Percentiles rank a stretch among this genome's conserved stretches.
Evolutionary conservation across 2,113 vertebrate genomes (phyloP).

Genomic region (Okapia johnstoni): DNA sequence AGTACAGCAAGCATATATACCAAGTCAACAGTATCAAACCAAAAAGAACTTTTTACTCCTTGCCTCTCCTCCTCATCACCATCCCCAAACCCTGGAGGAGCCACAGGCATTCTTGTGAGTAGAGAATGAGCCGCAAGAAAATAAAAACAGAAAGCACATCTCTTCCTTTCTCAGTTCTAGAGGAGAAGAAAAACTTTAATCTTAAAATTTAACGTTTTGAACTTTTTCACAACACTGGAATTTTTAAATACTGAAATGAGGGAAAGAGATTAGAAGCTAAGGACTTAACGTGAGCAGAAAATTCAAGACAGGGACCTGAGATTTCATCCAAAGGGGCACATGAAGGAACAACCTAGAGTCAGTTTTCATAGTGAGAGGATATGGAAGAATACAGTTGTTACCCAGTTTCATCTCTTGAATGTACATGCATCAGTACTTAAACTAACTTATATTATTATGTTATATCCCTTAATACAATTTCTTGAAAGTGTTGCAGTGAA

Average conservation of each 20-base stretch:
- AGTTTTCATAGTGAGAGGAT: neutral
- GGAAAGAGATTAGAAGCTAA: neutral
- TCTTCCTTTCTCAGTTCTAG: neutral
- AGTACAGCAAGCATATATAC: neutral
- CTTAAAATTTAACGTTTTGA: neutral
- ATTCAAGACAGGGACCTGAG: neutral
- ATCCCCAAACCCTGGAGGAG: neutral
- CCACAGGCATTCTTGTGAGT: neutral
- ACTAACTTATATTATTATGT: neutral
- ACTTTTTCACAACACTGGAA: neutral
- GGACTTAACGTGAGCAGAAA: neutral
- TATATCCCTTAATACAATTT: neutral
- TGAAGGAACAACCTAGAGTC: neutral
- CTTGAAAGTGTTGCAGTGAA: neutral
- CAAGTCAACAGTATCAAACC: neutral
- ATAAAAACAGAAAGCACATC: neutral
- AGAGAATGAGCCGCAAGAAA: neutral
- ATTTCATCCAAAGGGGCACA: neutral
- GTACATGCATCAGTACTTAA: neutral
- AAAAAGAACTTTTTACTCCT: neutral
- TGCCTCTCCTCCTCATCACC: neutral
- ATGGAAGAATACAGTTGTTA: neutral
- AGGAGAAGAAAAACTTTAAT: neutral
- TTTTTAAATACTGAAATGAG: neutral
- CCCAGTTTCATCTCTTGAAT: neutral